A percentile compares a stretch with the other conserved stretches of the same genome.
Conservation (phyloP, 2,113 vertebrate genomes). For the Larimichthys crocea region DNA sequence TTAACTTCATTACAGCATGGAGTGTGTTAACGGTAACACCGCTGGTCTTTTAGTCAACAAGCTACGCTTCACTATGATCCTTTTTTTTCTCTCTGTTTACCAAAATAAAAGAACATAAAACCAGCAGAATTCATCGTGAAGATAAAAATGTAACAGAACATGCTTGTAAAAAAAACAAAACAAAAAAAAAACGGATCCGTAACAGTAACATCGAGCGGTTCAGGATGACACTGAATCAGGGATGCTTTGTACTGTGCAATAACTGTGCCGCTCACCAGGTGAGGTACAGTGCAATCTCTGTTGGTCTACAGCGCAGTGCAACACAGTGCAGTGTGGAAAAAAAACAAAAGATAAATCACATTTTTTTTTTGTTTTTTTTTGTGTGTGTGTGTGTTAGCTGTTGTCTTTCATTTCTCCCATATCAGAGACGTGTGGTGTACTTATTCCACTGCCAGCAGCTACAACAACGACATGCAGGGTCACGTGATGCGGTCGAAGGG, state of each 20-base stretch:
- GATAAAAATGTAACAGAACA: conserved; percentile 65
- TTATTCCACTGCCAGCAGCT: conserved; percentile 47
- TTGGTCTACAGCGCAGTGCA: conserved; percentile 64
- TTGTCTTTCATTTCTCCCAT: conserved; percentile 36
- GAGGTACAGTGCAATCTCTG: conserved; percentile 56
- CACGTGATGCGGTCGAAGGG: conserved; percentile 35
- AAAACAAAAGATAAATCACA: conserved; percentile 30
- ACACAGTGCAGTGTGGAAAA: conserved; percentile 58
- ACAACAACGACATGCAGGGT: conserved; percentile 66
- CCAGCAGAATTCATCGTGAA: conserved; percentile 56
- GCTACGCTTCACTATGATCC: conserved; percentile 54
- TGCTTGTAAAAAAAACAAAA: conserved; percentile 59
- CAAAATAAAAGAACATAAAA: conserved; percentile 27
- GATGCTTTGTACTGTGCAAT: conserved; percentile 36
- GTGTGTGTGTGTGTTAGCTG: conserved; percentile 15
- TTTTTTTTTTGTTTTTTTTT: conserved; percentile 22
- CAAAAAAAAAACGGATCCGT: conserved; percentile 35
- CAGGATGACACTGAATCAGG: conserved; percentile 37
- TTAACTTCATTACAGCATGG: conserved; percentile 49
- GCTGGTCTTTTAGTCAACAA: conserved; percentile 33
- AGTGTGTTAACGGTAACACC: conserved; percentile 31
- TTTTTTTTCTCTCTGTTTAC: conserved; percentile 34
- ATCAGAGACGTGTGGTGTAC: conserved; percentile 43
- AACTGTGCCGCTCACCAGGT: conserved; percentile 29
- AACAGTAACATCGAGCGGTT: conserved; percentile 56